Evolutionary conservation across 2,888 invertebrate species (phyloP), one percentile per base, ranked within the genome.

Genomic region (Drosophila villosipedis): DNA sequence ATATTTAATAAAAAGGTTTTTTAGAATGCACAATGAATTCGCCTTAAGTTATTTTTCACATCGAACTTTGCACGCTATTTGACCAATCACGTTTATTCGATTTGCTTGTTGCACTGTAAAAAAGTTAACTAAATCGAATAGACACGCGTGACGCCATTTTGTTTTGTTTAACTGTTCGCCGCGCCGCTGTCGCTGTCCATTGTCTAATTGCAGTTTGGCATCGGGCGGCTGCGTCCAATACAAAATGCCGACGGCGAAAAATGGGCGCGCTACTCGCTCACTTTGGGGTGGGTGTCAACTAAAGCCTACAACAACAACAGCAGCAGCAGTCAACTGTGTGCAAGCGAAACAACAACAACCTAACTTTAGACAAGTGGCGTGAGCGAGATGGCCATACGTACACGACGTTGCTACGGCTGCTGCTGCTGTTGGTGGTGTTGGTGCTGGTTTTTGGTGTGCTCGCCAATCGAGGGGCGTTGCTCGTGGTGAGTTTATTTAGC

Each of bases 201-300:
- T 65, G 72, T 78, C 76, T 79, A 79, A 79, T 79, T 79, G 77
- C 79, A 73, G 67, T 66, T 66, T 70, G 54, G 64, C 66, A 50
- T 52, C 61, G 37, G 37, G 67, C 67, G 61, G 39, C 80, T 76
- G 72, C 73, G 68, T 76, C 76, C 81, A 82, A 82, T 82, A 83
- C 83, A 79, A 81, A 83, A 83, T 83, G 81, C 83, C 83, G 83
- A 76, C 79, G 82, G 83, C 81, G 72, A 83, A 87, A 83, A 87
- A 83, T 83, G 88, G 84, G 84, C 80, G 82, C 84, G 73, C 41
- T 73, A 65, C 70, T 64, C 50, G 59, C 60, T 33, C 10, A 39
- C 9, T 25, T 65, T 76, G 54, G 79, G 80, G 80, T 82, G 82
- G 79, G 82, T 82, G 76, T 71, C 12, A 47, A 63, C 65, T 30